phyloP scores from a whole-genome alignment of 2,113 vertebrate genomes.

The Steatornis caripensis region DNA sequence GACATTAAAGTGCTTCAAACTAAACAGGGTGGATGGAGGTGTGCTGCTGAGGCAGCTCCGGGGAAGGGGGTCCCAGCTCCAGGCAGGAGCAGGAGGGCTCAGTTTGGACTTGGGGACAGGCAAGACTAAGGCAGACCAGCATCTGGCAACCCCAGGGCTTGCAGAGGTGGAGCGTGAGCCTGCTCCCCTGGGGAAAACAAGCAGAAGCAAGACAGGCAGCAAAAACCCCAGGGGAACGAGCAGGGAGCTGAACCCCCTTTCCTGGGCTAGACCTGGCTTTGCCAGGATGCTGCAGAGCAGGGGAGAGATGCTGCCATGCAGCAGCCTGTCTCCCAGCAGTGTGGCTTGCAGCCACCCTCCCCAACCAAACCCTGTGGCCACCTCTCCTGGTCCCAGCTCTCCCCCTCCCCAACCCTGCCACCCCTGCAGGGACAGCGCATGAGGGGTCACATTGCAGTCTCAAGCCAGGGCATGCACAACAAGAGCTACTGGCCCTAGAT shows the following conservation, averaged over 20 bases:
- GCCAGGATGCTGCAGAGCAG: background rate
- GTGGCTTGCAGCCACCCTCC: background rate
- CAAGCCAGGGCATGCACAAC: background rate
- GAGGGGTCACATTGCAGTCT: background rate
- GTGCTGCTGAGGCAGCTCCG: background rate
- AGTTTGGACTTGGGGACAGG: background rate
- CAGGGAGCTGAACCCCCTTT: background rate
- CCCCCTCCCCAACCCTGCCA: background rate
- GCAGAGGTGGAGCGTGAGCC: background rate
- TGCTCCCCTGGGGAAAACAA: background rate
- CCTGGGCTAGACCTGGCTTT: background rate
- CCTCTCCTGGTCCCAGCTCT: background rate
- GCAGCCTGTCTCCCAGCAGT: background rate
- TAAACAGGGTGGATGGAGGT: background rate
- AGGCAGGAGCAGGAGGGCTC: background rate
- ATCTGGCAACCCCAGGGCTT: background rate
- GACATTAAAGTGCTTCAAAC: slow-evolving; percentile 48
- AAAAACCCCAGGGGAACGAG: background rate
- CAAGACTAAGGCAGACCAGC: background rate
- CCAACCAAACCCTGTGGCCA: background rate
- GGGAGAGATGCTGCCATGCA: background rate
- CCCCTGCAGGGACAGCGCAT: fast-evolving
- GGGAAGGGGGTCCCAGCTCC: background rate
- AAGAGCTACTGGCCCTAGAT: background rate
- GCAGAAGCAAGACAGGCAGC: background rate